Base-by-base conservation (phyloP, 1,140 invertebrate genomes). In the Halictus rubicundus region DNA sequence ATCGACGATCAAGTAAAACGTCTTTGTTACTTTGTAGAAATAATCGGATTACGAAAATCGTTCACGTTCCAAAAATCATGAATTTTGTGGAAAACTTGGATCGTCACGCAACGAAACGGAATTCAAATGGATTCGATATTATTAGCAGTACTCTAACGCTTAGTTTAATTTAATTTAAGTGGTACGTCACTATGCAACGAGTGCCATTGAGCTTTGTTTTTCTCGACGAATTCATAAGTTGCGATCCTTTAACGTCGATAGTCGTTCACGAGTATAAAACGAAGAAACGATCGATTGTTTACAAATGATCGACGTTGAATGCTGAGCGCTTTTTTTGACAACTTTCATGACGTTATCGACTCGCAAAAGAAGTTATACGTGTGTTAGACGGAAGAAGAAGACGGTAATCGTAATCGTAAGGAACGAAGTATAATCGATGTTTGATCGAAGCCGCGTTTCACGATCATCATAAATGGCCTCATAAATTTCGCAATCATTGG, bases 221-320 rank as follows among this genome's bases (percentile, higher is more conserved):
- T 49, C 66, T 63, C 42, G 14, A 52, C 57, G 57, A 65, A 52
- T 64, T 74, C 46, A 27, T 19, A 54, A 68, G 25, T 65, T 57
- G 1, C 14, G 12, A 71, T 52, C 21, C 27, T 70, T 46, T 9
- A 42, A 60, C 16, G 4, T 70, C 49, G 46, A n/a, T 57, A 23
- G n/a, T 68, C 52, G 8, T 49, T 69, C 39, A 27, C 25, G 42
- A 46, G 59, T 73, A 37, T n/a, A 49, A 70, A 69, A 61, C 10
- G 63, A 65, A 78, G 65, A 73, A 82, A 83, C 49, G 68, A 82
- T 83, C 14, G 32, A 37, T 21, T 8, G 39, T 82, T 68, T 25
- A 5, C 19, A 64, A 64, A 82, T 32, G 21, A 61, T 16, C n/a
- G 52, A 42, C 27, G 32, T 10, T 21, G 19, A 69, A 14, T 63